These are phyloP conservation scores for Alfaro cultratus DNA, from an alignment of 2,797 vertebrate species.

Conservation along the genomic window DNA sequence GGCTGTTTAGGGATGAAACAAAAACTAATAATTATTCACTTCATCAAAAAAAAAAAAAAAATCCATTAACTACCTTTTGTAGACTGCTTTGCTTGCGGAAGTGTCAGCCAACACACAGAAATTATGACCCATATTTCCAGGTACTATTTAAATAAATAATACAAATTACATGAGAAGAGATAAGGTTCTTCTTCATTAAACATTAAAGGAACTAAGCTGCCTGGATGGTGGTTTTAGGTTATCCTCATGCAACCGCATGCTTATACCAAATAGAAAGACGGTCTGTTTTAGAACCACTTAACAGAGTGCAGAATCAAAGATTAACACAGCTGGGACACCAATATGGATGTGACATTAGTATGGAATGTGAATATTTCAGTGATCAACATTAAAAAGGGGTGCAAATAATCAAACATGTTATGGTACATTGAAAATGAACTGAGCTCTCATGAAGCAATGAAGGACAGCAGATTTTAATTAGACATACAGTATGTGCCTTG, in stretches of 20 bases:
- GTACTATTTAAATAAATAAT: constrained; percentile 5
- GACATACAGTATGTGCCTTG: neutral
- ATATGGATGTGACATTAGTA: neutral
- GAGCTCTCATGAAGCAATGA: neutral
- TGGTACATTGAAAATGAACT: neutral
- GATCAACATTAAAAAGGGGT: neutral
- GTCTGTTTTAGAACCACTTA: neutral
- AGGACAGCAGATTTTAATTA: neutral
- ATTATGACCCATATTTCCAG: neutral
- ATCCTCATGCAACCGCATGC: neutral
- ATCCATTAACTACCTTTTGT: no score
- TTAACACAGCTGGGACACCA: neutral
- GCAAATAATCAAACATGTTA: neutral
- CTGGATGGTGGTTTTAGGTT: constrained; percentile 5
- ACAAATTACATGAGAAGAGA: neutral
- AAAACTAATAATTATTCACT: neutral
- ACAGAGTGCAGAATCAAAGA: constrained; percentile 3
- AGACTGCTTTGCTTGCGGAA: neutral
- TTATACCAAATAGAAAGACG: constrained; percentile 2
- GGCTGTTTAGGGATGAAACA: neutral
- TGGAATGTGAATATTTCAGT: neutral
- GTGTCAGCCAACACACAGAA: neutral
- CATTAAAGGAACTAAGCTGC: constrained; percentile 8
- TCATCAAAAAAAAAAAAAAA: neutral
- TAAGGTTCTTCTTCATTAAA: constrained; percentile 4